Base-by-base conservation (phyloP, 2,888 invertebrate genomes). In the Drosophila conformis region DNA sequence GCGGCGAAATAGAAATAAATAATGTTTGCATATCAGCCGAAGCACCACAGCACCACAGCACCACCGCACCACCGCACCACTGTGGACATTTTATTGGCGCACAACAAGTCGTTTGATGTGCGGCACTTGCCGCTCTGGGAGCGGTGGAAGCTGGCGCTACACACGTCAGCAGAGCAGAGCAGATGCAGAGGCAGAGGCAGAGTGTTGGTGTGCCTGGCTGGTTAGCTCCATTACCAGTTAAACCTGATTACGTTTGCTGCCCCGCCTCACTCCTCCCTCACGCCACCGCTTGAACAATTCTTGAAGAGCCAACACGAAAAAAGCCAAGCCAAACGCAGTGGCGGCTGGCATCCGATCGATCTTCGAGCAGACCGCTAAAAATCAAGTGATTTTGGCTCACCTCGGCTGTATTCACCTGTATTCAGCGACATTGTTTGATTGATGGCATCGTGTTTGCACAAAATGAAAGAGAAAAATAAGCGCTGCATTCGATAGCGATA, bases 31-130 rank as follows among this genome's bases (percentile, higher is more conserved):
- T 89, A 87, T 87, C 87, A 84, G 89, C 59, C 74, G 42, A 46
- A 25, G 15, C 25, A 46, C 46, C 46, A 46, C 46, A 25, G 25
- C 46, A 29, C 51, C 27, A 51, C 60, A 73, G 79, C 89, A 75
- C 77, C 27, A 51, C 60, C 75, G 79, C 89, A 75, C 77, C 27
- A 51, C 60, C 75, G 79, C 89, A 75, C 77, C 69, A 81, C 75
- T 78, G 82, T 87, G 83, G 89, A 87, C 89, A 85, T 84, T 89
- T 89, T 84, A 87, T 87, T 87, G 82, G 87, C 89, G 84, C 89
- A 86, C 69, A 86, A 86, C 69, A 89, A 86, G 87, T 87, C 89
- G 80, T 87, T 87, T 87, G 89, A 87, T 87, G 83, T 87, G 88
- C 83, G 77, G 80, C 82, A 82, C 67, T 78, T 69, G 70, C 71